Evolutionary conservation across 2,797 vertebrate genomes (phyloP), one percentile per base, ranked within the genome.

Genomic region (Geotrypetes seraphini): DNA sequence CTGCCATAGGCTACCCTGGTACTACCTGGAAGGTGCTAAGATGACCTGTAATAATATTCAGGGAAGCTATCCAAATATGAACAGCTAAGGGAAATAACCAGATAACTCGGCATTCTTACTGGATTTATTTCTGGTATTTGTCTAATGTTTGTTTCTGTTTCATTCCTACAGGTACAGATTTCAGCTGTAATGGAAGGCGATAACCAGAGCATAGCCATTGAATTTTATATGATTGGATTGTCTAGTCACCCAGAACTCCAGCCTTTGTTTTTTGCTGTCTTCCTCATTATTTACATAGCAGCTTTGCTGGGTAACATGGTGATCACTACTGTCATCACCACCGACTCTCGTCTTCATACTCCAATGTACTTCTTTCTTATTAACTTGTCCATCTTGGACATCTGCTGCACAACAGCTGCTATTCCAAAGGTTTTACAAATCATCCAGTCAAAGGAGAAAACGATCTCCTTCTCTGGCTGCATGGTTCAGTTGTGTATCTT

Each of bases 231-330:
- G n/a, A n/a, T 43, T 25, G 35, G 29, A 6, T 35, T 57, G 23
- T 53, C 47, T n/a, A 28, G 22, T 25, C 24, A 24, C 8, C 31
- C 25, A 23, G 4, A 5, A 7, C 24, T 47, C 11, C 25, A 28
- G 11, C 16, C 12, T 19, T 5, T 39, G 19, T 32, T 38, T 22
- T 43, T 37, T 13, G 24, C 4, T 12, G 27, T 44, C 9, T 45
- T 45, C 27, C 27, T 50, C 12, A 11, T 52, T 11, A 36, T 60
- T 10, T 51, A 38, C 4, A 20, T 37, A 7, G 19, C 39, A 24
- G 44, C 42, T 8, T 34, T 55, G 9, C 16, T 25, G 5, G 57
- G 45, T 19, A 58, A 55, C 12, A 8, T 12, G 12, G 26, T 62
- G 8, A 39, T 31, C 7, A 8, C 41, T 22, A 20, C 11, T 10